phyloP scores from a whole-genome alignment of 2,888 invertebrate genomes.

The Venusia cambrica region DNA sequence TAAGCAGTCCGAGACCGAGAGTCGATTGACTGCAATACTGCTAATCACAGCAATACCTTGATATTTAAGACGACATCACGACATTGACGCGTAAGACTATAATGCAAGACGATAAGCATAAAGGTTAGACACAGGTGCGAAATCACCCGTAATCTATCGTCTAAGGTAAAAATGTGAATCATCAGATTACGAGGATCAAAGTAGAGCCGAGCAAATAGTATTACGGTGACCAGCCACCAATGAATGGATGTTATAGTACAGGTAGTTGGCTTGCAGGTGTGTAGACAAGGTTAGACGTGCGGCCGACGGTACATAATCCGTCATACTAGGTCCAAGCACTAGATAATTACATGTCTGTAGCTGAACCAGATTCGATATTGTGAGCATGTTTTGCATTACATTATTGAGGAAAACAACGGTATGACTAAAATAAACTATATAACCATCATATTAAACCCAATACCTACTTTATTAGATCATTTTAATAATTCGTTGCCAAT shows the following conservation, averaged over 20 bases:
- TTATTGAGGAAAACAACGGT: slow-evolving; percentile 28
- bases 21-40: slow-evolving; percentile 14
- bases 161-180: slow-evolving; percentile 44
- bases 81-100: slow-evolving; percentile 19
- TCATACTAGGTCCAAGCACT: slow-evolving; percentile 43
- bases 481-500: too few relatives aligned
- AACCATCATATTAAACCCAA: too few relatives aligned
- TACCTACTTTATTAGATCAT: not conserved
- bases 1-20: slow-evolving; percentile 14
- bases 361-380: slow-evolving; percentile 35
- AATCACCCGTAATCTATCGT: slow-evolving; percentile 31
- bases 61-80: slow-evolving; percentile 16
- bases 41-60: slow-evolving; percentile 18
- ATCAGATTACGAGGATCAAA: slow-evolving; percentile 37
- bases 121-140: slow-evolving; percentile 35
- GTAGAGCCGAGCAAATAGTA: slow-evolving; percentile 42
- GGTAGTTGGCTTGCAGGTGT: slow-evolving; percentile 50
- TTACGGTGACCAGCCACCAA: slow-evolving; percentile 46
- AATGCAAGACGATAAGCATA: slow-evolving; percentile 26
- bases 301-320: slow-evolving; percentile 36
- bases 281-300: slow-evolving; percentile 58
- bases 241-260: slow-evolving; percentile 37
- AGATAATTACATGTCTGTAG: slow-evolving; percentile 54
- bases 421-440: slow-evolving; percentile 28
- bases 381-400: slow-evolving; percentile 16